Evolutionary conservation across 1,140 invertebrate genomes (phyloP).

Genomic region (Laupala kohalensis): DNA sequence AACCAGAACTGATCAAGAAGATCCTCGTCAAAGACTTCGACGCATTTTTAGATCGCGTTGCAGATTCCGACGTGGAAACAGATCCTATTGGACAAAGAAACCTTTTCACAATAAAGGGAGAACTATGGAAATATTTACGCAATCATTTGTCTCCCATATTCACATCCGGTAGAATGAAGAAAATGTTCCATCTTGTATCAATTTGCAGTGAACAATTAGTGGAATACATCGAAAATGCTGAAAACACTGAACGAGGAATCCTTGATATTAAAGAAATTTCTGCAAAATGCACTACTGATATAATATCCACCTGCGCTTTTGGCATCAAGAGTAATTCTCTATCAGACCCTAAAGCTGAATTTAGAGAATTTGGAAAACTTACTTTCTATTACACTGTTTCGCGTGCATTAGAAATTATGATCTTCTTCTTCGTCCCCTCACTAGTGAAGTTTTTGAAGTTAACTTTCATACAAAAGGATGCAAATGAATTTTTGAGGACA

Average conservation of each 20-base stretch:
- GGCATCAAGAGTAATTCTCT: constrained; percentile 13
- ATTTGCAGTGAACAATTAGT: not conserved
- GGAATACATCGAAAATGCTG: not conserved
- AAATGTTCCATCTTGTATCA: constrained; percentile 20
- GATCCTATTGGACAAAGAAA: constrained; percentile 26
- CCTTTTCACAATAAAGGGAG: constrained; percentile 20
- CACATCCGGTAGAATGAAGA: constrained; percentile 31
- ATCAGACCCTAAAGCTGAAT: constrained; percentile 12
- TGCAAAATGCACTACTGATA: constrained; percentile 12
- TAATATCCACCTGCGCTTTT: constrained; percentile 14
- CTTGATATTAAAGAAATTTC: constrained; percentile 5
- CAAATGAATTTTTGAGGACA: constrained; percentile 38
- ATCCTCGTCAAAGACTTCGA: constrained; percentile 44
- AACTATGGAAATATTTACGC: constrained; percentile 30
- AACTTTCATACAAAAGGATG: constrained; percentile 32
- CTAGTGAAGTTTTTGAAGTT: constrained; percentile 17
- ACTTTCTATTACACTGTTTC: constrained; percentile 4
- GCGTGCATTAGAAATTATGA: constrained; percentile 6
- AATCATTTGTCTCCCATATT: constrained; percentile 33
- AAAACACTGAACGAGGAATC: not conserved
- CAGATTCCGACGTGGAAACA: constrained; percentile 29
- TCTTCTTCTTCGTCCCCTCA: constrained; percentile 3
- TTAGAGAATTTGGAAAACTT: constrained; percentile 12
- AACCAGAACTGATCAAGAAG: constrained; percentile 42
- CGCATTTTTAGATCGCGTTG: constrained; percentile 33